Evolutionary conservation across 2,888 invertebrate species (phyloP).

Genomic region (Sthenelais limicola): DNA sequence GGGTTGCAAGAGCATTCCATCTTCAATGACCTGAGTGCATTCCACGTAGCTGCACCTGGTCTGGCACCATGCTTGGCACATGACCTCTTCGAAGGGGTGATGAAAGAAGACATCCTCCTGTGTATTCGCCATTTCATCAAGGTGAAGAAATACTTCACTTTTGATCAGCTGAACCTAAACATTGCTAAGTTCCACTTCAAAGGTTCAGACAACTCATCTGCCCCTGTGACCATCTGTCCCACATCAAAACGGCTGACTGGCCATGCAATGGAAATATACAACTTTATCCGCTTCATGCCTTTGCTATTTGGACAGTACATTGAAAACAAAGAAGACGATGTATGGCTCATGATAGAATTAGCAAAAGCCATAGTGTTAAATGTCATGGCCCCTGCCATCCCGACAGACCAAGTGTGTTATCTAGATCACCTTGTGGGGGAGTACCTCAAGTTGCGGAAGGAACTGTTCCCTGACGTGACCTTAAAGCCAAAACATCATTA

Average conservation of each 20-base stretch:
- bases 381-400: background rate
- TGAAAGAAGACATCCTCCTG: background rate
- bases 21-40: background rate
- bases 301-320: background rate
- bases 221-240: background rate
- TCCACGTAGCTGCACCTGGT: background rate
- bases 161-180: background rate
- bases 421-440: constrained; percentile 3
- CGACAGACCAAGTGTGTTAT: background rate
- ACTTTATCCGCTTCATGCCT: background rate
- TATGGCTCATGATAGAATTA: background rate
- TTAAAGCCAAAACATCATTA: constrained; percentile 48
- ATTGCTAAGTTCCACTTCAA: background rate
- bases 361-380: background rate
- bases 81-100: constrained; percentile 4
- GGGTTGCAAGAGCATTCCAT: background rate
- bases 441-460: constrained; percentile 32
- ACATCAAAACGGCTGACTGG: background rate
- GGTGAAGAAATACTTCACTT: background rate
- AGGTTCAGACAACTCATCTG: background rate
- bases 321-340: background rate
- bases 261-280: background rate
- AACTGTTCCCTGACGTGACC: constrained; percentile 40
- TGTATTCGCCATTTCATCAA: background rate
- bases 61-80: background rate